Percentiles rank a stretch among this genome's conserved stretches.
Evolutionary conservation across 2,113 vertebrate genomes (phyloP).

Genomic region (Sinocyclocheilus rhinocerous): DNA sequence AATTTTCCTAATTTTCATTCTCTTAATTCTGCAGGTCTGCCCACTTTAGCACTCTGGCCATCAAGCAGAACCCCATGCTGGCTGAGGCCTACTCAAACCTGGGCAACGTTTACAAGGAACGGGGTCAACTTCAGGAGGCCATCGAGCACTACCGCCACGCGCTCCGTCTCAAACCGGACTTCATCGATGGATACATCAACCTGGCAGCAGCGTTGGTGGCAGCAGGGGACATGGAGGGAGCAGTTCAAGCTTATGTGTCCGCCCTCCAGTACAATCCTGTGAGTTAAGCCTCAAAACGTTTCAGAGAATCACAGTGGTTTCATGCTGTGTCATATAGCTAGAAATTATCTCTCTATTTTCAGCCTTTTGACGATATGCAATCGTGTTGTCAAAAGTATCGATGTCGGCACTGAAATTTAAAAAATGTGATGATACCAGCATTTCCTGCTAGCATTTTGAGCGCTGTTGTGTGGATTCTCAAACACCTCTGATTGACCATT

Average conservation of each 20-base stretch:
- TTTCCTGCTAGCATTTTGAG: too few species aligned
- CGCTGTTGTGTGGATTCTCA: too few species aligned
- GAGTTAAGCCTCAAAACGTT: conserved; percentile 64
- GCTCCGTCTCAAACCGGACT: conserved; percentile 95
- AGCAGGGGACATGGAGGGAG: conserved; percentile 98
- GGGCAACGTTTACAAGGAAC: conserved; percentile 98
- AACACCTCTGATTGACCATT: too few species aligned
- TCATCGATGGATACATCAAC: conserved; percentile 99
- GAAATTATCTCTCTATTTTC: not conserved
- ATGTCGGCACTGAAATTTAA: too few species aligned
- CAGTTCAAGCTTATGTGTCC: conserved; percentile 97
- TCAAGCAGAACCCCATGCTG: conserved; percentile 98
- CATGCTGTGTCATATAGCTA: too few species aligned
- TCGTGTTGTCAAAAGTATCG: too few species aligned
- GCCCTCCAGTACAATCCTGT: conserved; percentile 99
- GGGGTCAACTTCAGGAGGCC: conserved; percentile 96
- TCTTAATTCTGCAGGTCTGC: conserved; percentile 82
- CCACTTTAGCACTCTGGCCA: conserved; percentile 98
- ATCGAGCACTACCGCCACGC: conserved; percentile 98
- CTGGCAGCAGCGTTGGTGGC: conserved; percentile 96
- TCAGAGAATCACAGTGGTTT: too few species aligned
- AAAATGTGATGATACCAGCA: too few species aligned
- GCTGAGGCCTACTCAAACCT: conserved; percentile 99
- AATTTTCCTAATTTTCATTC: not conserved
- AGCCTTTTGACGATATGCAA: not conserved